These are phyloP conservation scores for Melieria omissa DNA, from an alignment of 2,888 invertebrate species.

Conservation along the genomic window DNA sequence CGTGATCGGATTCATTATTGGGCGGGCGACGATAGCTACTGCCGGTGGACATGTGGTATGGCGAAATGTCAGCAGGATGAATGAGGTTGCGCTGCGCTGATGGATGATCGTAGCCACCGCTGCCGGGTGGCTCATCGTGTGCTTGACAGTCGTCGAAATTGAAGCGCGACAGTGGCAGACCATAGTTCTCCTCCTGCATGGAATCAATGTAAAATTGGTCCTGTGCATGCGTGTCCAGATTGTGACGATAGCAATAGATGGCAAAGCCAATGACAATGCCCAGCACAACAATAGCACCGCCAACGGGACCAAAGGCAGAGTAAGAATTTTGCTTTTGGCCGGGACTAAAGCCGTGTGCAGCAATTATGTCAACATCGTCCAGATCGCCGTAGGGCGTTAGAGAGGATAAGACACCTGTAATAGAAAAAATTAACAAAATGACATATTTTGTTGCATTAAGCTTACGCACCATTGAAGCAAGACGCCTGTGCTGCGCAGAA, in stretches of 20 bases:
- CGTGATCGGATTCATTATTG: conserved; percentile 82
- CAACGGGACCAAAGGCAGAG: conserved; percentile 86
- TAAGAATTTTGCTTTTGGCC: conserved; percentile 68
- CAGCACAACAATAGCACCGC: conserved; percentile 85
- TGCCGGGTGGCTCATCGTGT: conserved; percentile 66
- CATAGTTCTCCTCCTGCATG: conserved; percentile 69
- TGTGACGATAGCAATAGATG: conserved; percentile 85
- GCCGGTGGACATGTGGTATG: conserved; percentile 83
- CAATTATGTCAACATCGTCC: conserved; percentile 60
- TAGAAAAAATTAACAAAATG: not conserved
- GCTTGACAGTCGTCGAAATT: conserved; percentile 76
- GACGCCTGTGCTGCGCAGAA: conserved; percentile 84
- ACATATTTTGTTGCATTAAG: not conserved
- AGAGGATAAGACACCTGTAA: conserved; percentile 75
- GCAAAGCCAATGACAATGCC: conserved; percentile 84
- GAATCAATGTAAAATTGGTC: conserved; percentile 70
- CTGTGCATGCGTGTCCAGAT: conserved; percentile 62
- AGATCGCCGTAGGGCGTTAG: conserved; percentile 76
- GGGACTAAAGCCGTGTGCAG: conserved; percentile 62
- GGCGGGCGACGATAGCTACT: conserved; percentile 77
- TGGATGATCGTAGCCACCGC: conserved; percentile 62
- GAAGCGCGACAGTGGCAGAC: conserved; percentile 79
- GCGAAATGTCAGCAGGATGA: conserved; percentile 76
- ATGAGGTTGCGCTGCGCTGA: conserved; percentile 72
- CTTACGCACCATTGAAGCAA: conserved; percentile 80